Base-by-base conservation (phyloP, 2,113 vertebrate species). In the Platysteira castanea region DNA sequence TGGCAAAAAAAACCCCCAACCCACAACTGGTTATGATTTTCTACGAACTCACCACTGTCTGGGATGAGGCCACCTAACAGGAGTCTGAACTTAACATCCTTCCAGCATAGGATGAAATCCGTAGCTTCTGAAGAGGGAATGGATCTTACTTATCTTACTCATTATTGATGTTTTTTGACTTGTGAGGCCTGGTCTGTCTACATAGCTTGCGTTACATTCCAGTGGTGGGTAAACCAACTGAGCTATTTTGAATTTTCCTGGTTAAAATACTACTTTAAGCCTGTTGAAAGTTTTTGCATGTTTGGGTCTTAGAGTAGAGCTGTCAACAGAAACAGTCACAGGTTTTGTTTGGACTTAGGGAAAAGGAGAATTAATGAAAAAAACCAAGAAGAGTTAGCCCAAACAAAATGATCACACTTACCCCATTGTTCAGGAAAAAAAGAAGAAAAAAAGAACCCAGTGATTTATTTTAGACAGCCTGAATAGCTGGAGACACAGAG, bases 401-500 rank as follows among this genome's bases (percentile, higher is more conserved):
- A 74, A 89, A 53, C 9, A 80, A 95, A 88, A 59, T 39, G 18
- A 88, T 86, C 86, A 77, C 46, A 70, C 41, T 80, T 89, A 46
- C 15, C 27, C 18, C 52, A 67, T 70, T 90, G 79, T 77, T 68
- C 50, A 86, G 19, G 13, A 47, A 65, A 87, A 47, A 28, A 63
- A 22, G 14, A 18, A 15, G 16, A 61, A 41, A 39, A 47, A 64
- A 52, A 69, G 19, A 67, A 71, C 20, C 7, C 19, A 69, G 20
- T 95, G 75, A 96, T 96, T 97, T 95, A 94, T 90, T 86, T 86
- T 60, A 90, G 90, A 88, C 83, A 94, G 88, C 37, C 60, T 93
- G 85, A 92, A 90, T 93, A 81, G 85, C 85, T 95, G 79, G 76
- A 96, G 90, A 94, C 90, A 92, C 76, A 93, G n/a, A 46, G 28